These are phyloP conservation scores for Belgica antarctica DNA, from an alignment of 2,888 invertebrate genomes.

Conservation along the genomic window DNA sequence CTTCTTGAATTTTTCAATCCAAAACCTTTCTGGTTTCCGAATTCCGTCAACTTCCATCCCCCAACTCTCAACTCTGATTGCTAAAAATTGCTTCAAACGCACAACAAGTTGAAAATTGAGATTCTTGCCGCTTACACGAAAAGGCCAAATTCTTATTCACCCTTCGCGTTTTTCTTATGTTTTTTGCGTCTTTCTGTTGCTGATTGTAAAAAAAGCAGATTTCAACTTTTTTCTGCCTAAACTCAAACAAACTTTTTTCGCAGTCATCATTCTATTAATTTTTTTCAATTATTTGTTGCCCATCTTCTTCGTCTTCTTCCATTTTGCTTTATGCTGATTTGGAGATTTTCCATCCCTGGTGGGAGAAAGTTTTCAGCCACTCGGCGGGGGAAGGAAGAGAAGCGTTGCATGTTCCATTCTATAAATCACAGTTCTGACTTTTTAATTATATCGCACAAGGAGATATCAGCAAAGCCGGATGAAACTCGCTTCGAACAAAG, in stretches of 20 bases:
- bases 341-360: not conserved
- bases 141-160: not conserved
- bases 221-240: not conserved
- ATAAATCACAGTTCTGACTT: conserved; percentile 41
- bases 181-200: too few species aligned
- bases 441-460: conserved; percentile 39
- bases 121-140: not conserved
- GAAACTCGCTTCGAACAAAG: not conserved
- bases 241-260: conserved; percentile 14
- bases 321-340: conserved; percentile 27
- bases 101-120: conserved; percentile 37
- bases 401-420: not conserved
- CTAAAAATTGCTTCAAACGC: conserved; percentile 24
- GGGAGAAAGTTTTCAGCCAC: not conserved
- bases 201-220: not conserved
- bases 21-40: not conserved
- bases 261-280: conserved; percentile 40
- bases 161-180: not conserved
- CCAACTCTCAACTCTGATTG: not conserved
- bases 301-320: conserved; percentile 24
- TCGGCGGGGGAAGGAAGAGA: not conserved
- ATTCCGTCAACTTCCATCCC: too few species aligned
- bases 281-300: conserved; percentile 42
- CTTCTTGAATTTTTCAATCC: too few species aligned
- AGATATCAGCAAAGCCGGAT: not conserved